Conservation (phyloP, 2,113 vertebrate species). For the Eulemur macaco region DNA sequence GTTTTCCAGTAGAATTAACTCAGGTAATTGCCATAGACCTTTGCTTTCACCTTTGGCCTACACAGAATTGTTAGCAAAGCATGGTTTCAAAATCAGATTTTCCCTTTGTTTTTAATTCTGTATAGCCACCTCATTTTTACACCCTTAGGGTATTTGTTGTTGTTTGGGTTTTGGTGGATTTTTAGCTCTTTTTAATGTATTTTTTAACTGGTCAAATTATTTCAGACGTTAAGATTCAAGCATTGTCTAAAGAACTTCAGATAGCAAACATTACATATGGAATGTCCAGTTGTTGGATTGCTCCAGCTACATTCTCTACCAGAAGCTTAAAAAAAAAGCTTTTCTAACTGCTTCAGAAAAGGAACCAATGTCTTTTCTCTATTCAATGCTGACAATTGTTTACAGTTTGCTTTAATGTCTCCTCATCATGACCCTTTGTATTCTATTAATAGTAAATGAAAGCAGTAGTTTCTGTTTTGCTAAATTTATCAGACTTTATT, state of each 20-base stretch:
- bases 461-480: neutral
- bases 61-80: neutral
- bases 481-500: constrained; percentile 26
- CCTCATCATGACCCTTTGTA: neutral
- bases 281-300: neutral
- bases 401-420: neutral
- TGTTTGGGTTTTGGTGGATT: neutral
- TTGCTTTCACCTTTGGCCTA: neutral
- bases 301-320: neutral
- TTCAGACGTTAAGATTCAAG: neutral
- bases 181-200: neutral
- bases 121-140: neutral
- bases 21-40: neutral
- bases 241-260: neutral
- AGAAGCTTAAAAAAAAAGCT: neutral
- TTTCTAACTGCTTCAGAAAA: neutral
- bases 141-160: neutral
- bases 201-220: constrained; percentile 26
- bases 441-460: constrained; percentile 1
- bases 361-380: neutral
- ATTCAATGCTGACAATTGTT: neutral
- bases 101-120: neutral
- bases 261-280: neutral
- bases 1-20: neutral
- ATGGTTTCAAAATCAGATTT: neutral